Base-by-base conservation (phyloP, 2,888 invertebrate species). In the Ormyrus pomaceus region DNA sequence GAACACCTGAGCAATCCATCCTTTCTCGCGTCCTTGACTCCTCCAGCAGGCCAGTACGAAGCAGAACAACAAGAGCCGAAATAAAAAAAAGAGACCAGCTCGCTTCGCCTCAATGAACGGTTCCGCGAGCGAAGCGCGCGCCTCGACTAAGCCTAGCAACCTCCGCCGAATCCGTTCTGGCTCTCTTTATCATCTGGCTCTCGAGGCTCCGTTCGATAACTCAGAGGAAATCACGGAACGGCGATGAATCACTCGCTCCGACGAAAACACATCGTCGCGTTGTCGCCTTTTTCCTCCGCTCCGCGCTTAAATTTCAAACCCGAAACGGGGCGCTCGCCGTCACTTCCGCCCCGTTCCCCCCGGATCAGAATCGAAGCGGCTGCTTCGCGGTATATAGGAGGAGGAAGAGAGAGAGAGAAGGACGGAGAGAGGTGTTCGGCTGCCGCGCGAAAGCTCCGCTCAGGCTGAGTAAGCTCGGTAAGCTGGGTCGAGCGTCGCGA, bases 1-100 rank as follows among this genome's bases (percentile, higher is more conserved):
- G 77, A 62, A 70, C 53, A 34, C 64, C 45, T 45, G 77, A 61
- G 19, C n/a, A 53, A 51, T 61, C 51, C 61, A 34, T 77, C 62
- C 70, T 77, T 74, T 73, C 65, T 9, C 11, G 76, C 56, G 68
- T 58, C 62, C 68, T 75, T 68, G 68, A 34, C n/a, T 56, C 11
- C 34, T 6, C 45, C 1, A 13, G 8, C 11, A 6, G 5, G 50
- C n/a, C n/a, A 19, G 9, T 2, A 50, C 59, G 58, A 70, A 59
- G 6, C 34, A 59, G 19, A 46, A 46, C 11, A 19, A 66, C 9
- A 13, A 2, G 48, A 34, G 66, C 11, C 53, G 6, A 45, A 7
- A 34, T 7, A n/a, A 45, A 68, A 7, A 55, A 34, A 53, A 19
- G 19, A 45, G 5, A 56, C 56, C 55, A 9, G 0, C 48, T 69